Evolutionary conservation across 2,888 invertebrate species (phyloP).

Genomic region (Athrips mouffetella): DNA sequence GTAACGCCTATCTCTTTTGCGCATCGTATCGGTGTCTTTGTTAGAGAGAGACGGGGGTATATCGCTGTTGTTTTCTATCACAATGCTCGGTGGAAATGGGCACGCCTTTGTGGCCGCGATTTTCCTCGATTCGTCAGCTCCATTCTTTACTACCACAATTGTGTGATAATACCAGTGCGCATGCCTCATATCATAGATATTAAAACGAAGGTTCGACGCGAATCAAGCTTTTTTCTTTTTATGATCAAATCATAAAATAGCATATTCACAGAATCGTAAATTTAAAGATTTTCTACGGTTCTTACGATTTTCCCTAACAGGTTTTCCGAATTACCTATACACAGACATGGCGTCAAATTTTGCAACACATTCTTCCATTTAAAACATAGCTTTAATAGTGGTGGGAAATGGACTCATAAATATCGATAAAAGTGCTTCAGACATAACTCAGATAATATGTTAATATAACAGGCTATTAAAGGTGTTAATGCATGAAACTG

Average conservation of each 20-base stretch:
- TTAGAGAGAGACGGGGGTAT: constrained; percentile 40
- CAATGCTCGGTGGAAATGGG: constrained; percentile 55
- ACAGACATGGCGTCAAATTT: constrained; percentile 33
- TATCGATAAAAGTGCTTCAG: constrained; percentile 23
- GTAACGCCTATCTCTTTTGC: constrained; percentile 71
- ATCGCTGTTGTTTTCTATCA: constrained; percentile 48
- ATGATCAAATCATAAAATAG: constrained; percentile 24
- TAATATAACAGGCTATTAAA: constrained; percentile 3
- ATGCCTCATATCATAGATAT: constrained; percentile 32
- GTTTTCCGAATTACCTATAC: constrained; percentile 25
- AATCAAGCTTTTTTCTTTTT: constrained; percentile 20
- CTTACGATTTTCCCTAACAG: constrained; percentile 37
- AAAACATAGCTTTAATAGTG: constrained; percentile 31
- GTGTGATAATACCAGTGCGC: constrained; percentile 37
- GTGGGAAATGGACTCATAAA: constrained; percentile 23
- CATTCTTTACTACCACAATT: constrained; percentile 1
- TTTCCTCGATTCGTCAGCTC: constrained; percentile 62
- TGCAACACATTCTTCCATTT: constrained; percentile 44
- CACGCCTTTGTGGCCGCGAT: constrained; percentile 57
- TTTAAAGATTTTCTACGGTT: constrained; percentile 32
- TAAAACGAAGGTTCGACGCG: not conserved
- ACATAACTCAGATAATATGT: not conserved
- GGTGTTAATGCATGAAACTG: not conserved
- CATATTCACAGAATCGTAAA: constrained; percentile 22
- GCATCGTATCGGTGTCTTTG: constrained; percentile 60